Percentiles rank a stretch among this genome's conserved stretches.
Evolutionary conservation across 2,888 invertebrate genomes (phyloP).

Genomic region (Yponomeuta malinellus): DNA sequence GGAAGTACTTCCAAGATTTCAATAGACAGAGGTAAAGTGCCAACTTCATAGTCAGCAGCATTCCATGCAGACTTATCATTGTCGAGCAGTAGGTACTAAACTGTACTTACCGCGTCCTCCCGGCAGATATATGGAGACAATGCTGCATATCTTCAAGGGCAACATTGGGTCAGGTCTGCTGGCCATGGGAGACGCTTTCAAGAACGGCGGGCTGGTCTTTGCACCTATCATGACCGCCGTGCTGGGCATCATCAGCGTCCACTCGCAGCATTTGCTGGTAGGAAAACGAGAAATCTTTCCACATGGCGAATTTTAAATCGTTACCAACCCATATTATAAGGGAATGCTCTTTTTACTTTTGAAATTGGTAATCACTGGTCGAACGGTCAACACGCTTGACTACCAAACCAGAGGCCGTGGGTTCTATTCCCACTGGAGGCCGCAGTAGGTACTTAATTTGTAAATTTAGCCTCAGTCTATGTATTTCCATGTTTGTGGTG

Average conservation of each 20-base stretch:
- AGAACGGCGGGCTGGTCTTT: constrained; percentile 91
- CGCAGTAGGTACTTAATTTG: too few species aligned
- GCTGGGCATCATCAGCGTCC: constrained; percentile 90
- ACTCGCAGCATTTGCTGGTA: constrained; percentile 94
- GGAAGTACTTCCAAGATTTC: too few species aligned
- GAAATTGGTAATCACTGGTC: too few species aligned
- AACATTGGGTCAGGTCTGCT: constrained; percentile 97
- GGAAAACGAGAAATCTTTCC: not conserved
- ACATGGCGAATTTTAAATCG: too few species aligned
- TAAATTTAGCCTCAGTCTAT: too few species aligned
- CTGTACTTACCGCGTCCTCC: not conserved
- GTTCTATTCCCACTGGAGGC: too few species aligned
- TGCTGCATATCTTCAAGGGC: constrained; percentile 95
- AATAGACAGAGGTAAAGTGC: too few species aligned
- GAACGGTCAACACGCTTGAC: too few species aligned
- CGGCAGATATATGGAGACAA: constrained; percentile 86
- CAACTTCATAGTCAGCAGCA: not conserved
- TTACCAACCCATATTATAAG: too few species aligned
- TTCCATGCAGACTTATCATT: not conserved
- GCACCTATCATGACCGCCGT: constrained; percentile 85
- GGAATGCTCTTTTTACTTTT: too few species aligned
- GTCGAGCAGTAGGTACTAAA: not conserved
- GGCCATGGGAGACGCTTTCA: constrained; percentile 96
- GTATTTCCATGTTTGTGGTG: too few species aligned
- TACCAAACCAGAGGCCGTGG: too few species aligned